Conservation (phyloP, 2,113 vertebrate genomes). For the Platichthys stellatus region DNA sequence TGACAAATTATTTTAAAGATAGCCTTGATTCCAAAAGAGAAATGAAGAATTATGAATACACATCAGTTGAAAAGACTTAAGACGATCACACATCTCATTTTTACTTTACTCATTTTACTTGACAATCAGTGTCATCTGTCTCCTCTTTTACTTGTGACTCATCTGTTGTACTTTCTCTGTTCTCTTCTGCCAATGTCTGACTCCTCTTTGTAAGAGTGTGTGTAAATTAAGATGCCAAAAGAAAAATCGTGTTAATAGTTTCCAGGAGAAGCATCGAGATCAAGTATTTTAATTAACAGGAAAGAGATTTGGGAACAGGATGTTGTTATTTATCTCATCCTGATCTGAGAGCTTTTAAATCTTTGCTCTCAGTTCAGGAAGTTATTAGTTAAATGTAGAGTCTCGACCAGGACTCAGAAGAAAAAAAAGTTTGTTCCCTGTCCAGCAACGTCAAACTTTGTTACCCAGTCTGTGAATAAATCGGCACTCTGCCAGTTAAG, state of each 20-base stretch:
- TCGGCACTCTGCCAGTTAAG: conserved; percentile 19
- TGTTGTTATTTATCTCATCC: conserved; percentile 32
- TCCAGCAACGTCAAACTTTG: conserved; percentile 33
- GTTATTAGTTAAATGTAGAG: conserved; percentile 35
- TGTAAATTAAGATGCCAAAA: not conserved
- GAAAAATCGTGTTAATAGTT: not conserved
- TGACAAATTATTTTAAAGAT: not conserved
- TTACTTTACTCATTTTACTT: conserved; percentile 4
- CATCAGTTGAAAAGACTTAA: not conserved
- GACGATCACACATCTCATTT: conserved; percentile 42
- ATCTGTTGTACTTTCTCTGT: not conserved
- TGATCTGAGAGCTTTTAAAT: conserved; percentile 42
- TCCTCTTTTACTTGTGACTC: no score
- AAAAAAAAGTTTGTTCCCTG: conserved; percentile 42
- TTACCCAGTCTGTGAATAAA: conserved; percentile 38
- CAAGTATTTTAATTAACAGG: conserved; percentile 12
- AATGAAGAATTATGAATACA: not conserved
- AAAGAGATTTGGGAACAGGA: conserved; percentile 14
- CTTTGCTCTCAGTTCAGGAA: conserved; percentile 41
- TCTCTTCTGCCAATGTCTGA: not conserved
- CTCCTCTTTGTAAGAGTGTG: not conserved
- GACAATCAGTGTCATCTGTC: not conserved
- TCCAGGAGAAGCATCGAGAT: not conserved
- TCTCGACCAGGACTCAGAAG: conserved; percentile 18
- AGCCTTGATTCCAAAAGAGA: not conserved